Evolutionary conservation across 1,140 invertebrate genomes (phyloP), one percentile per base, ranked within the genome.

Genomic region (Neodiprion fabricii): DNA sequence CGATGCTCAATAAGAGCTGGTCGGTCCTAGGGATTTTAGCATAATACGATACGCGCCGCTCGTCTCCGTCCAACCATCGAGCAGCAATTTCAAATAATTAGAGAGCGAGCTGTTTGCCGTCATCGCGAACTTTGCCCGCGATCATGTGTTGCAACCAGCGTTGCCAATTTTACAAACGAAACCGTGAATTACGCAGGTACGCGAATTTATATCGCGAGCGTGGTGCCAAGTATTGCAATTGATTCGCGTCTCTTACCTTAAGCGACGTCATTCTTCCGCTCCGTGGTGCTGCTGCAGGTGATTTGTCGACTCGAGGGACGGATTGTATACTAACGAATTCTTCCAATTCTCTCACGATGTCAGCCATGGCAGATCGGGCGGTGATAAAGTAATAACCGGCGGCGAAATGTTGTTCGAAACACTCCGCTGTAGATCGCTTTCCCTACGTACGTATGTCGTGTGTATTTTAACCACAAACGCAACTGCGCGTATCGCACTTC

Each of bases 91-190:
- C 1, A 61, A 17, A 61, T 61, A 61, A 61, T 61, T 9, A 17
- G 53, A 61, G 28, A 40, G 28, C 28, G 28, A 40, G 28, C 5
- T 40, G 28, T 2, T 9, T 61, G 11, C 11, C 53, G 53, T 61
- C 28, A 40, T 61, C n/a, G 65, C 69, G 76, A 82, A 79, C 75
- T 79, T 80, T 72, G 75, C 47, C 70, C 75, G 48, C 4, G 68
- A 9, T 78, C 53, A 73, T 14, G 72, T 77, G 71, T n/a, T 21
- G 23, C 48, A 17, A n/a, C 48, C 67, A 65, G 23, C 65, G 50
- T 82, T 83, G 79, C 81, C 77, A 79, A 65, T 74, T 81, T 79
- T 74, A 61, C 68, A 66, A 14, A n/a, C 21, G 7, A 21, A 66
- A 21, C 4, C 61, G 7, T 21, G 14, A 66, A 14, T 21, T 66